Conservation (phyloP, 64 coral and sea anemone species). For the Montipora sp. region DNA sequence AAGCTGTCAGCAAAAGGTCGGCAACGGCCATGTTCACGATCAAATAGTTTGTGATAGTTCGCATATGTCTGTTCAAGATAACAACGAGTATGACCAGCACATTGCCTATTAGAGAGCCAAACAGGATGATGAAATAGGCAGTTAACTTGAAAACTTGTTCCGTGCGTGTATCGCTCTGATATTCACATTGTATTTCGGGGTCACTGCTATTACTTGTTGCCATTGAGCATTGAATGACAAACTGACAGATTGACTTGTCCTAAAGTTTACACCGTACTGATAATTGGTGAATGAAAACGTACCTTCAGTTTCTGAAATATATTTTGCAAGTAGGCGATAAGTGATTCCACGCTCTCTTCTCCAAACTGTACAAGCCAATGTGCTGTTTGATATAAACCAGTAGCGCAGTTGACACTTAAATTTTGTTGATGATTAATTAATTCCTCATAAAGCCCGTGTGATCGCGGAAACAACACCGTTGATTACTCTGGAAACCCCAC, state of each 20-base stretch:
- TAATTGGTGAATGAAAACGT: neutral
- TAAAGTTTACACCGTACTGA: neutral
- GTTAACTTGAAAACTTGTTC: conserved; percentile 45
- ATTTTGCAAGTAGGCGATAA: conserved; percentile 44
- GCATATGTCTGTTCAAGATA: conserved; percentile 75
- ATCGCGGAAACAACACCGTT: neutral
- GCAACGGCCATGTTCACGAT: conserved; percentile 91
- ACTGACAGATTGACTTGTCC: neutral
- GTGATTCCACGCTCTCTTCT: neutral
- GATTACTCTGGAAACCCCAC: neutral
- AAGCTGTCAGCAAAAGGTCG: conserved; percentile 71
- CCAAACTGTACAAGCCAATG: neutral
- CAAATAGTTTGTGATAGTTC: conserved; percentile 84
- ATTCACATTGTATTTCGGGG: neutral
- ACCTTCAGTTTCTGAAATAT: conserved; percentile 20
- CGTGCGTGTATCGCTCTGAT: neutral
- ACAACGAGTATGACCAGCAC: conserved; percentile 74
- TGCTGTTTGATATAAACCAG: neutral
- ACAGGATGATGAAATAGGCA: conserved; percentile 64
- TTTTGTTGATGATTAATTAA: neutral
- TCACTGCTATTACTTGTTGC: neutral
- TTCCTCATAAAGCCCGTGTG: neutral
- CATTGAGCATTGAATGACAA: neutral
- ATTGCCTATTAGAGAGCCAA: conserved; percentile 71
- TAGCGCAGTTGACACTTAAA: neutral